These are phyloP conservation scores for Hyalella azteca DNA, from an alignment of 2,888 invertebrate genomes.

Conservation along the genomic window DNA sequence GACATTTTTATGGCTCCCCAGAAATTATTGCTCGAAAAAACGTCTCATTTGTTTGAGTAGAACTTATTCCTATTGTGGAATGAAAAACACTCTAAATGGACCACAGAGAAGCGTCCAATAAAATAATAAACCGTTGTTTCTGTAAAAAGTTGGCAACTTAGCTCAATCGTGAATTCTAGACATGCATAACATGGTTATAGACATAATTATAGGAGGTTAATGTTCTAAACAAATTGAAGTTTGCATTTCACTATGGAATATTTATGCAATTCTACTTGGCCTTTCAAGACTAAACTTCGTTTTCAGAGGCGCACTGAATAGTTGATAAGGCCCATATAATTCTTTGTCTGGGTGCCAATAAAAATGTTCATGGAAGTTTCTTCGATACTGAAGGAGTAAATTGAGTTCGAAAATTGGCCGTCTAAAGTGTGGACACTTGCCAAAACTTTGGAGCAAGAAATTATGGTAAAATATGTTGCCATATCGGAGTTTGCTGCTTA, in stretches of 20 bases:
- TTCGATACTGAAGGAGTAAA: conserved; percentile 32
- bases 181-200: no score
- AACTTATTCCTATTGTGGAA: no score
- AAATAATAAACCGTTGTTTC: no score
- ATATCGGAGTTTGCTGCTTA: not conserved
- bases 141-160: no score
- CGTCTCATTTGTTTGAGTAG: not conserved
- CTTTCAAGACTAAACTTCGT: not conserved
- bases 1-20: not conserved
- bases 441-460: conserved; percentile 7
- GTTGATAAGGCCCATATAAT: not conserved
- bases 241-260: no score
- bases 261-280: not conserved
- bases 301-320: not conserved
- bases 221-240: no score
- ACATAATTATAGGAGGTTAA: no score
- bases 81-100: no score
- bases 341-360: not conserved
- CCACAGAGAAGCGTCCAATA: no score
- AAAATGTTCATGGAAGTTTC: conserved; percentile 3
- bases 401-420: conserved; percentile 31
- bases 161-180: no score
- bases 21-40: not conserved
- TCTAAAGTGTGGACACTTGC: conserved; percentile 35
- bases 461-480: conserved; percentile 21